Conservation (phyloP, 2,888 invertebrate genomes). For the Drosophila trichaetosa region DNA sequence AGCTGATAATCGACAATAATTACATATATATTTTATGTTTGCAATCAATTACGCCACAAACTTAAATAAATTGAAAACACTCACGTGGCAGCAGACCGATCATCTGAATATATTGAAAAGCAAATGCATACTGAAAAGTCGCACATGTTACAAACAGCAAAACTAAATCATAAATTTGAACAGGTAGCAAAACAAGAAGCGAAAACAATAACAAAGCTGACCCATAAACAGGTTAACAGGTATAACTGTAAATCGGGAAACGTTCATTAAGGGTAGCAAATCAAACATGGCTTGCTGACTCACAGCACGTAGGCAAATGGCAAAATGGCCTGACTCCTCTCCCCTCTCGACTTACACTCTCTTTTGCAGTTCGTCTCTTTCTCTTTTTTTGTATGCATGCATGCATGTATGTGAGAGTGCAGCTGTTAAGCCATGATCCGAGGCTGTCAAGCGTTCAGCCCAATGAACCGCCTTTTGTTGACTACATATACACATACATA, state of each 20-base stretch:
- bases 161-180: conserved; percentile 2
- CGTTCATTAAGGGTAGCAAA: conserved; percentile 59
- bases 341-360: conserved; percentile 27
- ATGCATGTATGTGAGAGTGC: conserved; percentile 50
- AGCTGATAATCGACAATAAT: conserved; percentile 32
- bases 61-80: conserved; percentile 40
- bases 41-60: conserved; percentile 41
- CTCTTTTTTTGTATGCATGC: conserved; percentile 15
- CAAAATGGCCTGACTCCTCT: conserved; percentile 37
- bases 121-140: conserved; percentile 45
- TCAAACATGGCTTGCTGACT: conserved; percentile 67
- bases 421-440: conserved; percentile 71
- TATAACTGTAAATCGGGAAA: conserved; percentile 27
- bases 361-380: conserved; percentile 33
- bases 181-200: conserved; percentile 38
- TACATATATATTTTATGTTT: conserved; percentile 16
- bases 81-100: conserved; percentile 72
- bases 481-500: conserved; percentile 5
- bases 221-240: conserved; percentile 48
- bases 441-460: conserved; percentile 58
- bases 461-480: conserved; percentile 70
- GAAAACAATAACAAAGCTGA: conserved; percentile 51
- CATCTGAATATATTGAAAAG: conserved; percentile 42
- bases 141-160: conserved; percentile 9
- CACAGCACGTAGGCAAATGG: conserved; percentile 70